These are phyloP conservation scores for Acipenser oxyrinchus DNA, from an alignment of 2,797 vertebrate species.

Conservation along the genomic window DNA sequence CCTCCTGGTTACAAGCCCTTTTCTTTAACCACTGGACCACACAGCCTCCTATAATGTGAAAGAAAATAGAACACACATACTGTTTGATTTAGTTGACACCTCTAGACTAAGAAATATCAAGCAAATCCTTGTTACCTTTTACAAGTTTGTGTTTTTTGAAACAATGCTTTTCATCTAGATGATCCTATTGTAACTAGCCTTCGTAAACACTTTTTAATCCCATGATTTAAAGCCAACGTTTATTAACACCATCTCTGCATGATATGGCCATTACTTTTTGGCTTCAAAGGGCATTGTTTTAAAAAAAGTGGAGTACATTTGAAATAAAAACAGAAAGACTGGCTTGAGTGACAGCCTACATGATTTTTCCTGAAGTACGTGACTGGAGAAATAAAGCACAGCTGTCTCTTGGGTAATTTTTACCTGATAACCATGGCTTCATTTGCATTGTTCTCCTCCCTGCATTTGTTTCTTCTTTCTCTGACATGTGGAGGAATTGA, in stretches of 20 bases:
- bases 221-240: slow-evolving; percentile 49
- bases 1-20: too few relatives aligned
- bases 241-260: slow-evolving; percentile 48
- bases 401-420: slow-evolving; percentile 50
- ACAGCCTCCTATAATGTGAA: too few relatives aligned
- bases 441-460: slow-evolving; percentile 52
- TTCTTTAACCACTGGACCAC: too few relatives aligned
- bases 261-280: slow-evolving; percentile 16
- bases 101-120: too few relatives aligned
- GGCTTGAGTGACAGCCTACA: slow-evolving; percentile 42
- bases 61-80: too few relatives aligned
- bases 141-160: too few relatives aligned
- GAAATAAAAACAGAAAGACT: slow-evolving; percentile 29
- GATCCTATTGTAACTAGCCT: too few relatives aligned
- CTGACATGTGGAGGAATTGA: slow-evolving; percentile 46
- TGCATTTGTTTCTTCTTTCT: background rate
- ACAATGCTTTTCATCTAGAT: too few relatives aligned
- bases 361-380: slow-evolving; percentile 38
- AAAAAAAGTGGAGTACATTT: slow-evolving; percentile 24
- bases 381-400: slow-evolving; percentile 50
- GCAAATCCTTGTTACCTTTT: too few relatives aligned
- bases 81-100: too few relatives aligned
- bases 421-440: slow-evolving; percentile 51
- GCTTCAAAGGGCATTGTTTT: slow-evolving; percentile 23
- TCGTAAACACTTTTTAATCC: slow-evolving; percentile 42